Conservation (phyloP, 92 coral and sea anemone genomes). For the Pocillopora grandis region DNA sequence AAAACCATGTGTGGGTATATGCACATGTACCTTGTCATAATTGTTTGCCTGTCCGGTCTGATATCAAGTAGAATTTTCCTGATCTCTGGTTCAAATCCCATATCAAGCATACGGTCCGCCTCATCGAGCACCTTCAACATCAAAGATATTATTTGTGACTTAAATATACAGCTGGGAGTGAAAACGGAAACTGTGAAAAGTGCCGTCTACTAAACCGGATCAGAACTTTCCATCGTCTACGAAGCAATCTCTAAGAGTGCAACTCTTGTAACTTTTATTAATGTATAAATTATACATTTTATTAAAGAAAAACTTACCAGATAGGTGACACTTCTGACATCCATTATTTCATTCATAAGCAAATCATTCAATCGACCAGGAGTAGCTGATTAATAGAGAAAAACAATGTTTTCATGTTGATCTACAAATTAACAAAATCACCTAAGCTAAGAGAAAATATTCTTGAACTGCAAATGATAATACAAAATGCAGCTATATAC, state of each 20-base stretch:
- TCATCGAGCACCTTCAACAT: conserved; percentile 86
- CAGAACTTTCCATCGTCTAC: too few relatives aligned
- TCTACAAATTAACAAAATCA: not conserved
- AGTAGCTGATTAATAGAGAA: conserved; percentile 65
- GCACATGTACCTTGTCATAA: conserved; percentile 86
- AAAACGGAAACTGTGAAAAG: not conserved
- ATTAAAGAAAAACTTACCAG: conserved; percentile 62
- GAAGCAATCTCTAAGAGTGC: too few relatives aligned
- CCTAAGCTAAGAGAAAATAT: too few relatives aligned
- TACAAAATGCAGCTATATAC: too few relatives aligned
- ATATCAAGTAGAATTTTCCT: conserved; percentile 92
- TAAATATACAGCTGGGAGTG: not conserved
- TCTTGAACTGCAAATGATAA: too few relatives aligned
- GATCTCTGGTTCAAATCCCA: conserved; percentile 99
- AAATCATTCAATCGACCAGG: conserved; percentile 97
- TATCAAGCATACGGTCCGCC: conserved; percentile 96
- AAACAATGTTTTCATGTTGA: not conserved
- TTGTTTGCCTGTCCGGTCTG: conserved; percentile 97
- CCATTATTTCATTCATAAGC: conserved; percentile 86
- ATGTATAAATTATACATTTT: too few relatives aligned
- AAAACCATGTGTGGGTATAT: not conserved
- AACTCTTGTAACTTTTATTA: too few relatives aligned
- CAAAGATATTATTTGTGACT: too few relatives aligned
- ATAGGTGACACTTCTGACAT: conserved; percentile 90
- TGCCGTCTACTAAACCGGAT: too few relatives aligned